These are phyloP conservation scores for Azorinus chamasolen DNA, from an alignment of 2,888 invertebrate genomes.

Conservation along the genomic window DNA sequence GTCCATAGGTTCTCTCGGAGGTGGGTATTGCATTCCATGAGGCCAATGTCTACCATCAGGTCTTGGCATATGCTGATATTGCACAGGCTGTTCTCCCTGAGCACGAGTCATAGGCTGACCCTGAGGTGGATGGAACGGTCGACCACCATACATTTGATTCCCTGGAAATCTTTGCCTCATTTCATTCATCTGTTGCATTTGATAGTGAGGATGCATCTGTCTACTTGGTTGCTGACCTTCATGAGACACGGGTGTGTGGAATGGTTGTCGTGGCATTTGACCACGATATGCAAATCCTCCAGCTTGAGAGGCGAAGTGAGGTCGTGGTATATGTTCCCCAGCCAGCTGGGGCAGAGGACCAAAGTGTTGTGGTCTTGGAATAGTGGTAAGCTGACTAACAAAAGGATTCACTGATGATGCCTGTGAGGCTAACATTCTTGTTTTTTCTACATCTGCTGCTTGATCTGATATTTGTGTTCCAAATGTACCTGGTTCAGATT, in stretches of 20 bases:
- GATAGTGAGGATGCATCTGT: background rate
- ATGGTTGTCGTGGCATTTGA: background rate
- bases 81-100: too few relatives aligned
- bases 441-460: background rate
- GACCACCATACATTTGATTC: too few relatives aligned
- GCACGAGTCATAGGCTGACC: too few relatives aligned
- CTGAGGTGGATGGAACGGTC: too few relatives aligned
- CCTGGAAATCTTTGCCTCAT: background rate
- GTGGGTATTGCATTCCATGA: too few relatives aligned
- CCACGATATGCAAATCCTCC: background rate
- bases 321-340: slow-evolving; percentile 11
- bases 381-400: slow-evolving; percentile 27
- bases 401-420: background rate
- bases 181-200: background rate
- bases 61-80: too few relatives aligned
- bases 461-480: background rate
- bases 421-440: background rate
- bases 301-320: background rate
- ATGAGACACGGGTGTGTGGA: slow-evolving; percentile 4
- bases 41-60: too few relatives aligned
- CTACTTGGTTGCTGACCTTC: background rate
- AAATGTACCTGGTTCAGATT: background rate
- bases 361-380: slow-evolving; percentile 58
- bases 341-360: slow-evolving; percentile 31
- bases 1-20: too few relatives aligned